Conservation (phyloP, 2,888 invertebrate species). For the Scaptomyza polygonia region DNA sequence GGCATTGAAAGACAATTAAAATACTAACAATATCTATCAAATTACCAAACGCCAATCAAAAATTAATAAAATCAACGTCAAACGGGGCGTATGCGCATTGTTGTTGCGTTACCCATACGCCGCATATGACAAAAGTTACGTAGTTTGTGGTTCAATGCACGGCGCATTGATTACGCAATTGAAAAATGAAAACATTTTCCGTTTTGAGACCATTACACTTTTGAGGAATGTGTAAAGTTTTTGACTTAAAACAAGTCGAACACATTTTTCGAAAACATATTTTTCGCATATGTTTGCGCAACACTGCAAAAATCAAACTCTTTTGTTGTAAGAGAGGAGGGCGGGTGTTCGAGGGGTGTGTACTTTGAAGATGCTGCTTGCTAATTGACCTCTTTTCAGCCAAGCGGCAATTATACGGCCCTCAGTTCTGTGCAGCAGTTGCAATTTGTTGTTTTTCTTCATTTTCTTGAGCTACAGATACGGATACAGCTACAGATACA, state of each 20-base stretch:
- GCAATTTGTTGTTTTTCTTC: slow-evolving; percentile 7
- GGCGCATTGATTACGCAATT: slow-evolving; percentile 40
- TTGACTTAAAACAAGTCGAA: slow-evolving; percentile 23
- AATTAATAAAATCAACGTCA: not conserved
- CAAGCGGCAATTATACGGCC: slow-evolving; percentile 77
- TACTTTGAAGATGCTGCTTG: slow-evolving; percentile 51
- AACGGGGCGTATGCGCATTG: slow-evolving; percentile 50
- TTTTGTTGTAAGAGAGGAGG: slow-evolving; percentile 29
- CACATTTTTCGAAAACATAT: slow-evolving; percentile 40
- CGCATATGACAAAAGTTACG: slow-evolving; percentile 12
- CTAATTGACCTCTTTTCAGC: slow-evolving; percentile 80
- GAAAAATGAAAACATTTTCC: slow-evolving; percentile 37
- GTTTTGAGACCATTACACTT: slow-evolving; percentile 7
- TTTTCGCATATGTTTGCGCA: slow-evolving; percentile 37
- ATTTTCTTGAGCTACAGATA: slow-evolving; percentile 31
- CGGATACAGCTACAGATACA: slow-evolving; percentile 23
- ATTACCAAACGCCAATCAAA: slow-evolving; percentile 19
- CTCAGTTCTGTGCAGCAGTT: slow-evolving; percentile 58
- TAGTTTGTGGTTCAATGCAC: slow-evolving; percentile 22
- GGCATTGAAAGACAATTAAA: slow-evolving; percentile 37
- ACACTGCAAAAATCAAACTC: slow-evolving; percentile 41
- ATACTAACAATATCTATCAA: slow-evolving; percentile 24
- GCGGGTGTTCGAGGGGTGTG: not conserved
- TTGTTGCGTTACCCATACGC: slow-evolving; percentile 48
- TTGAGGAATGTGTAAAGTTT: slow-evolving; percentile 42